Evolutionary conservation across 2,797 vertebrate genomes (phyloP).

Genomic region (Somateria mollissima): DNA sequence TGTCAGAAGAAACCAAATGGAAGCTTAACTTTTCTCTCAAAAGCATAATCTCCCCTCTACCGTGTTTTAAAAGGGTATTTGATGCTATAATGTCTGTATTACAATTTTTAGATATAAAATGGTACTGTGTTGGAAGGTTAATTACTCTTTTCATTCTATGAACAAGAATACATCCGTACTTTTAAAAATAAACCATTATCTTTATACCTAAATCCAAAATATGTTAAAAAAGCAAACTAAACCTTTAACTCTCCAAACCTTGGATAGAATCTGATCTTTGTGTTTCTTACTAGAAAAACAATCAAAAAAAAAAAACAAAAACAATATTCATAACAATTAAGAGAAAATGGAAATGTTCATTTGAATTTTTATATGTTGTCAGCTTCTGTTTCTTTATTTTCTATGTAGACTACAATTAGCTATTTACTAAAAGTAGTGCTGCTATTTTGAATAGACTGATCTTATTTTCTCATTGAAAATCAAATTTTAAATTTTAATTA

Average conservation of each 20-base stretch:
- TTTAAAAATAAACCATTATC: background rate
- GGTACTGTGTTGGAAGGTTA: background rate
- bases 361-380: background rate
- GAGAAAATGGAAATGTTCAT: background rate
- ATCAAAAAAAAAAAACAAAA: background rate
- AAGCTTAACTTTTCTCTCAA: background rate
- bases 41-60: background rate
- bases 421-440: background rate
- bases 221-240: background rate
- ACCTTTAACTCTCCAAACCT: background rate
- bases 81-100: background rate
- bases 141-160: background rate
- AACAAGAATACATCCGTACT: background rate
- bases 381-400: background rate
- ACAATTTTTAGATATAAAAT: background rate
- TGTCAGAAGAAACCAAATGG: background rate
- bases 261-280: background rate
- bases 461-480: background rate
- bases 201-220: background rate
- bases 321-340: background rate
- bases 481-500: constrained; percentile 7
- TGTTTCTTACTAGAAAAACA: background rate
- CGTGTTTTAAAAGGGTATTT: background rate
- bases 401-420: background rate
- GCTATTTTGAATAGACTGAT: background rate